Percentiles rank a stretch among this genome's conserved stretches.
Conservation (phyloP, 2,113 vertebrate species). For the Charina bottae region DNA sequence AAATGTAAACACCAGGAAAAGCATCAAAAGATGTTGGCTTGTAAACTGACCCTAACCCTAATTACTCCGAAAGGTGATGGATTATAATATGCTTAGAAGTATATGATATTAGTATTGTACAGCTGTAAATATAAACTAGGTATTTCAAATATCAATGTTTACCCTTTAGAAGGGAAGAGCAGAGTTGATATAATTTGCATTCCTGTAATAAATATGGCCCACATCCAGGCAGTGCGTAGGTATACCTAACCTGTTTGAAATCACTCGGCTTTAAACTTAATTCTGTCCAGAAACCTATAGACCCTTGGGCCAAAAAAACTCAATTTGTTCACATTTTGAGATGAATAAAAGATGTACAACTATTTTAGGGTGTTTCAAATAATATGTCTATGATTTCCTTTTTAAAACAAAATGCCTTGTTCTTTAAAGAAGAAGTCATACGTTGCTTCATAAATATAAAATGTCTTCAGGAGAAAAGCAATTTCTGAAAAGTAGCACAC, state of each 20-base stretch:
- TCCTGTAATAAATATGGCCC: background rate
- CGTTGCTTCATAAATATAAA: slow-evolving; percentile 34
- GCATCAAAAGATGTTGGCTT: background rate
- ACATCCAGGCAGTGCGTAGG: background rate
- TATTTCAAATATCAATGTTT: slow-evolving; percentile 68
- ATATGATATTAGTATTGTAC: slow-evolving; percentile 45
- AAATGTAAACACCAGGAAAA: background rate
- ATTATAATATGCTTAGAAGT: slow-evolving; percentile 45
- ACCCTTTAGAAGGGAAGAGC: slow-evolving; percentile 67
- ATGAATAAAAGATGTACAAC: background rate
- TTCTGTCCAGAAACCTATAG: background rate
- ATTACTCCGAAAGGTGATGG: slow-evolving; percentile 16
- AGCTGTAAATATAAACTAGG: slow-evolving; percentile 70
- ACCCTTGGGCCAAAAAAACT: slow-evolving; percentile 36
- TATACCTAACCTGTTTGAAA: background rate
- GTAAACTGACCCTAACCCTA: background rate
- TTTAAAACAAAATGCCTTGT: slow-evolving; percentile 47
- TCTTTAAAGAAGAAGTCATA: slow-evolving; percentile 26
- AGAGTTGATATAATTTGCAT: background rate
- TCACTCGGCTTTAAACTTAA: background rate
- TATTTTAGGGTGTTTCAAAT: slow-evolving; percentile 40
- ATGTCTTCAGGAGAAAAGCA: background rate
- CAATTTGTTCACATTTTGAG: background rate
- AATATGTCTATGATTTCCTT: slow-evolving; percentile 39
- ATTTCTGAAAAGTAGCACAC: background rate